Evolutionary conservation across 2,797 vertebrate species (phyloP).

Genomic region (Somateria mollissima): DNA sequence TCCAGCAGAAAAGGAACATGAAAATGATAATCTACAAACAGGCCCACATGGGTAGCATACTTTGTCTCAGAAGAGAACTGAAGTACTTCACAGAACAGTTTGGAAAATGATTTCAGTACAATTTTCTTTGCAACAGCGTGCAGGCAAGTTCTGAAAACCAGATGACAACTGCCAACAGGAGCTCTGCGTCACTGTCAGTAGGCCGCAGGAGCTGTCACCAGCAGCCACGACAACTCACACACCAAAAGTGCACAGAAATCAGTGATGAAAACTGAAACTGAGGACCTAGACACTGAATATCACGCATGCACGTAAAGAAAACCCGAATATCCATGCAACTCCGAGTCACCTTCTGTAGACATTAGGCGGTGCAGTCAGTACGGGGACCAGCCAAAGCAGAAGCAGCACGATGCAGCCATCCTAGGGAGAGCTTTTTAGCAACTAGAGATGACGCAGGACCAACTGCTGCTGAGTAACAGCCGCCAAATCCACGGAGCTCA

Average conservation of each 20-base stretch:
- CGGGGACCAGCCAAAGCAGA: background rate
- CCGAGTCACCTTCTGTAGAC: background rate
- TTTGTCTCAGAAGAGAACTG: background rate
- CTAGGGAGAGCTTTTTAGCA: background rate
- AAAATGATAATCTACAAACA: background rate
- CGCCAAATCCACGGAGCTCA: background rate
- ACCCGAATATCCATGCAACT: background rate
- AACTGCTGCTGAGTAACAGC: background rate
- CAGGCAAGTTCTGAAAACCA: background rate
- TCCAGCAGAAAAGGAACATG: background rate
- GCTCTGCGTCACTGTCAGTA: background rate
- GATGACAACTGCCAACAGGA: background rate
- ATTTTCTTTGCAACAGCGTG: background rate
- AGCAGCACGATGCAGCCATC: background rate
- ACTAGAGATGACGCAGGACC: background rate
- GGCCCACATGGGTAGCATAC: background rate
- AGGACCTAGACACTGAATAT: background rate
- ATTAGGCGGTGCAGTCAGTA: background rate
- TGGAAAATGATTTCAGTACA: background rate
- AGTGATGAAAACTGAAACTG: background rate
- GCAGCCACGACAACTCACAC: accelerated
- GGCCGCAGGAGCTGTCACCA: background rate
- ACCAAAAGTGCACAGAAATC: background rate
- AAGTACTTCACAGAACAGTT: background rate
- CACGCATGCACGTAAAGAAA: background rate